These are phyloP conservation scores for Festucalex cinctus DNA, from an alignment of 2,113 vertebrate species.

Conservation along the genomic window DNA sequence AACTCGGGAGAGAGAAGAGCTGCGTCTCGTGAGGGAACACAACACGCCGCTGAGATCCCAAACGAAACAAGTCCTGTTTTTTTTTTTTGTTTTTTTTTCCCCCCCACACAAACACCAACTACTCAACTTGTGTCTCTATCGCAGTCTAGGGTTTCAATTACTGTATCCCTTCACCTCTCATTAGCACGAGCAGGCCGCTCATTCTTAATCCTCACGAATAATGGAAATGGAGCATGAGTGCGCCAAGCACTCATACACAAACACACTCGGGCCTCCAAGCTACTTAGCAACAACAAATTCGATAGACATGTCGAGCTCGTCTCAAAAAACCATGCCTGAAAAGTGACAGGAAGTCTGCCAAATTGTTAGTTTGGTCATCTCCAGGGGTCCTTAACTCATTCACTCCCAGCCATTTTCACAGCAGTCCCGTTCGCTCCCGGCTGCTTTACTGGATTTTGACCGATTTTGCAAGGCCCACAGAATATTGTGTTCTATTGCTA, in stretches of 20 bases:
- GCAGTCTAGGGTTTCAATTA: constrained; percentile 73
- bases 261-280: neutral
- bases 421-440: too few relatives aligned
- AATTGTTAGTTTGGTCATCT: neutral
- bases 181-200: constrained; percentile 66
- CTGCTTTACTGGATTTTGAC: too few relatives aligned
- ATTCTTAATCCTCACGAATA: constrained; percentile 55
- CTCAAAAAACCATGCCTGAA: neutral
- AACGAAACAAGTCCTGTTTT: constrained; percentile 54
- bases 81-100: too few relatives aligned
- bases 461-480: too few relatives aligned
- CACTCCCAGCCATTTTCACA: too few relatives aligned
- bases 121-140: constrained; percentile 42
- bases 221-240: constrained; percentile 21
- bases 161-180: constrained; percentile 75
- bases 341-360: neutral
- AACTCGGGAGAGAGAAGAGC: constrained; percentile 31
- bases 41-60: constrained; percentile 26
- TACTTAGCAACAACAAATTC: neutral
- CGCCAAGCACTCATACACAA: constrained; percentile 14
- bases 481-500: too few relatives aligned
- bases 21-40: constrained; percentile 47
- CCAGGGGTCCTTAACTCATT: too few relatives aligned
- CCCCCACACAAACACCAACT: constrained; percentile 4
- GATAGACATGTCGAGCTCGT: neutral